Evolutionary conservation across 2,113 vertebrate genomes (phyloP), one percentile per base, ranked within the genome.

Genomic region (Trogon surrucura): DNA sequence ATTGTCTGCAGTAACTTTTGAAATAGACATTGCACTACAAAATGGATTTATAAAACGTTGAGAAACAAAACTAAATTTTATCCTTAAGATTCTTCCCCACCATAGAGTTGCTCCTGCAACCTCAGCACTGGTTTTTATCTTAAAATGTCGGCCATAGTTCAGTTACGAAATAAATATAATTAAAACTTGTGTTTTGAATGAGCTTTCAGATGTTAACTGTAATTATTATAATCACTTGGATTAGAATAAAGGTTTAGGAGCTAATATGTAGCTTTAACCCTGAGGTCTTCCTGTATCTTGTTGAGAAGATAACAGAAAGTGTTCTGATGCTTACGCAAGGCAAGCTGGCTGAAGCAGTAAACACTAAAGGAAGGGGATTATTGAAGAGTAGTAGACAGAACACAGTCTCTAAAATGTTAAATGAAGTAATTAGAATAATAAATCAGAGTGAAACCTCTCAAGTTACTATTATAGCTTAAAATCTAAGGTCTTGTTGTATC

Each of bases 301-400:
- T 88, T 96, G 88, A 88, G 80, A 62, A 87, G 80, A 88, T 93
- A 95, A 95, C 34, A 82, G 65, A 93, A 89, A 88, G 88, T 74
- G 73, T 84, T 90, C 74, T 77, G 72, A 75, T 96, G 70, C 64
- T 96, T 96, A 95, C 74, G 47, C 80, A 80, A 74, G 86, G 83
- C 57, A 91, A 81, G 60, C 58, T 93, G 88, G 32, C 70, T 95
- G 83, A 91, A 85, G 80, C 96, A 94, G 57, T 87, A 83, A 85
- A 78, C 8, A 27, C 54, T 56, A 16, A 89, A 81, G 71, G 88
- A 93, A 85, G 25, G 71, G 85, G 94, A 96, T 97, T 97, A 96
- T 27, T 92, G 62, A 70, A 80, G 41, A 38, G 82, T 83, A 54
- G 58, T 57, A 94, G 79, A 54, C 67, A 72, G 89, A 91, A 53